A percentile compares a stretch with the other conserved stretches of the same genome.
phyloP scores from a whole-genome alignment of 2,113 vertebrate species.

The Suncus etruscus region DNA sequence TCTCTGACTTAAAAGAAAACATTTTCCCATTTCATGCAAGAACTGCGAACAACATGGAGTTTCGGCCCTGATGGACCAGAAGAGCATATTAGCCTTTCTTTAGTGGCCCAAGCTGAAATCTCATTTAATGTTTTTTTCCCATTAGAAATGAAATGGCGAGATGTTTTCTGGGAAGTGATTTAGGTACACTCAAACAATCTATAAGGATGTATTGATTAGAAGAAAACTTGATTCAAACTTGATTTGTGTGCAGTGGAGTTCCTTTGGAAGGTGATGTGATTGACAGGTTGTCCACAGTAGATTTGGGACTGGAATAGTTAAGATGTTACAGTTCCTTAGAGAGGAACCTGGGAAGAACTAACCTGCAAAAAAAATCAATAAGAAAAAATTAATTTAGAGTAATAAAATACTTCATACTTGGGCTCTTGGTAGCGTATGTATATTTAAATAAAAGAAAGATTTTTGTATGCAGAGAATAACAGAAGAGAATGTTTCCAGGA shows the following conservation, averaged over 20 bases:
- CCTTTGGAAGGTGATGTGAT: constrained; percentile 68
- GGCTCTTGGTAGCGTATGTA: background rate
- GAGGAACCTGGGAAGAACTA: background rate
- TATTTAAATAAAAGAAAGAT: constrained; percentile 31
- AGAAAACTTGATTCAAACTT: constrained; percentile 72
- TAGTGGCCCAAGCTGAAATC: constrained; percentile 68
- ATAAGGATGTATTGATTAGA: constrained; percentile 80
- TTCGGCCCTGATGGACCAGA: background rate
- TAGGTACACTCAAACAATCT: constrained; percentile 80
- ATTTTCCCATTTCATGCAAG: constrained; percentile 47
- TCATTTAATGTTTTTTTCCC: constrained; percentile 68
- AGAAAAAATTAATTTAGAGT: constrained; percentile 15
- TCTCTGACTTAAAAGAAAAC: constrained; percentile 56
- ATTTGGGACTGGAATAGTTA: background rate
- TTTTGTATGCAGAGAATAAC: background rate
- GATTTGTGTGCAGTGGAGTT: constrained; percentile 73
- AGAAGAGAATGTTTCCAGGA: background rate
- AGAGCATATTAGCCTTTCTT: constrained; percentile 62
- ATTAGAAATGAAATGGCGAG: constrained; percentile 75
- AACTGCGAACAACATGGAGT: background rate
- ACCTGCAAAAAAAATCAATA: background rate
- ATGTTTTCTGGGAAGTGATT: constrained; percentile 81
- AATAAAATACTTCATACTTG: background rate
- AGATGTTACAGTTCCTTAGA: background rate
- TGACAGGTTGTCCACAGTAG: constrained; percentile 43